A percentile compares a stretch with the other conserved stretches of the same genome.
Conservation (phyloP, 2,113 vertebrate genomes). For the Pseudonaja textilis region DNA sequence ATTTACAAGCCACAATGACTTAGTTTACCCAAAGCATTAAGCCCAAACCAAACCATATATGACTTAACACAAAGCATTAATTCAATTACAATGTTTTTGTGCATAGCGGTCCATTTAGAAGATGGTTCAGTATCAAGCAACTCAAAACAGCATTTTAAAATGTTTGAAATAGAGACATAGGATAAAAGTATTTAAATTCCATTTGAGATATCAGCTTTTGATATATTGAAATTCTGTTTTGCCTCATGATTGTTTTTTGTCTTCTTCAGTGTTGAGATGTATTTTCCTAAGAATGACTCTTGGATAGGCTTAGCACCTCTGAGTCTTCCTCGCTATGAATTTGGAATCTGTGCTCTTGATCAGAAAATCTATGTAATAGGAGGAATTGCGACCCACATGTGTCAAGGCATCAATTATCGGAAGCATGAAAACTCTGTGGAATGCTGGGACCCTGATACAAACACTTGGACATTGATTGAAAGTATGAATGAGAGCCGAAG, state of each 20-base stretch:
- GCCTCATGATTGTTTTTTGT: background rate
- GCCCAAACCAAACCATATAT: background rate
- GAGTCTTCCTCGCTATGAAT: constrained; percentile 91
- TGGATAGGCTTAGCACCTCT: constrained; percentile 97
- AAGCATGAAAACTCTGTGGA: constrained; percentile 94
- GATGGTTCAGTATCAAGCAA: background rate
- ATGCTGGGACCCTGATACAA: constrained; percentile 95
- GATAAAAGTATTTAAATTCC: background rate
- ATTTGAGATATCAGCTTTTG: background rate
- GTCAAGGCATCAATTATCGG: constrained; percentile 88
- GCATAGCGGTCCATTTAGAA: background rate
- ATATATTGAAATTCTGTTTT: background rate
- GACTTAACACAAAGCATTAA: background rate
- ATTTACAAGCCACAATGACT: background rate
- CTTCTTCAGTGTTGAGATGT: constrained; percentile 91
- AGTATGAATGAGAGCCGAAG: constrained; percentile 93
- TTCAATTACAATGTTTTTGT: background rate
- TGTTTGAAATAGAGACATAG: background rate
- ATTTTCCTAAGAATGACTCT: constrained; percentile 95
- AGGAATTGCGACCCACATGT: constrained; percentile 92
- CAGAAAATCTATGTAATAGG: constrained; percentile 95
- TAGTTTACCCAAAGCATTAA: background rate
- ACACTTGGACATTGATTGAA: constrained; percentile 89
- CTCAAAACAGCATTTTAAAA: background rate
- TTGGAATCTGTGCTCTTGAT: constrained; percentile 90